These are phyloP conservation scores for Paralichthys olivaceus DNA, from an alignment of 2,113 vertebrate genomes.

Conservation along the genomic window DNA sequence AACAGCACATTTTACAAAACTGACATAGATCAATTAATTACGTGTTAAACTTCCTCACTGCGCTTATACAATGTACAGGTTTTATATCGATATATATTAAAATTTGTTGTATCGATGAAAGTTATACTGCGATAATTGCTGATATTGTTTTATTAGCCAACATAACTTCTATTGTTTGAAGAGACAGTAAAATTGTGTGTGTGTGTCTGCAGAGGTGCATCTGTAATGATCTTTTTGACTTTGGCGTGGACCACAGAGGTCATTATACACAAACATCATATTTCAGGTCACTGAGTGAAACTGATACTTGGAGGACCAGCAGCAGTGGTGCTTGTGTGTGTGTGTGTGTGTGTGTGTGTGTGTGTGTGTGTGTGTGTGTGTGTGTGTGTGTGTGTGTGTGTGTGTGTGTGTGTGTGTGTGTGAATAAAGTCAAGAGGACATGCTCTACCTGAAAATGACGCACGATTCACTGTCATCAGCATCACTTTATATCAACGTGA, in stretches of 20 bases:
- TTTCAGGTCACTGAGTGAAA: constrained; percentile 55
- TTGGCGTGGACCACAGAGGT: constrained; percentile 49
- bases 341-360: background rate
- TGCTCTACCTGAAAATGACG: constrained; percentile 19
- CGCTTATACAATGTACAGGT: too few species aligned
- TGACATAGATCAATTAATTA: too few species aligned
- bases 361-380: background rate
- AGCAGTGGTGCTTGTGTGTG: background rate
- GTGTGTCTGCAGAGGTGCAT: constrained; percentile 14
- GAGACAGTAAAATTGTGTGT: background rate
- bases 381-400: background rate
- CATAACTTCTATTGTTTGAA: too few species aligned
- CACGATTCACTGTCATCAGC: constrained; percentile 11
- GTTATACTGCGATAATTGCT: too few species aligned
- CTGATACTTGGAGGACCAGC: constrained; percentile 53
- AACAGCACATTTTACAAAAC: too few species aligned
- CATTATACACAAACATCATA: constrained; percentile 29
- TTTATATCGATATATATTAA: too few species aligned
- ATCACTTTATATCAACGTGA: background rate
- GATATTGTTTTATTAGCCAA: too few species aligned
- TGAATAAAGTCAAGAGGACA: constrained; percentile 38
- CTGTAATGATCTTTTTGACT: constrained; percentile 67
- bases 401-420: constrained; percentile 8
- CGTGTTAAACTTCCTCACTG: too few species aligned
- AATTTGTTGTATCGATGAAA: too few species aligned